Conservation (phyloP, 2,888 invertebrate species). For the Hyposoter dolosus region DNA sequence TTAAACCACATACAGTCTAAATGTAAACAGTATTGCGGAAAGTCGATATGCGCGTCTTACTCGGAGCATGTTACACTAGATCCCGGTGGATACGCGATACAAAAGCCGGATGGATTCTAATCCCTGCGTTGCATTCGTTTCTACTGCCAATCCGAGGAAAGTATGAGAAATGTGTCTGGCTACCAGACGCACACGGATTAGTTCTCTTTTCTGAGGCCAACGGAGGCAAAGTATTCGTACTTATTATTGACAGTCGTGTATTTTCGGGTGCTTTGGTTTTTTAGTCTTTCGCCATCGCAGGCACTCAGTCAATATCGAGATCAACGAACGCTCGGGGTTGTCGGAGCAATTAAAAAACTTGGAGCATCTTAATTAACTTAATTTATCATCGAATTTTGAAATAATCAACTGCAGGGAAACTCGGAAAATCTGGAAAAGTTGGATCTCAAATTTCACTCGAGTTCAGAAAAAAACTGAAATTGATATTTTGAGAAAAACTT, state of each 20-base stretch:
- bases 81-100: conserved; percentile 24
- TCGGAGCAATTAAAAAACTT: background rate
- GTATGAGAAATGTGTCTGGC: conserved; percentile 65
- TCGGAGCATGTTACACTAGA: conserved; percentile 25
- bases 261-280: background rate
- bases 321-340: background rate
- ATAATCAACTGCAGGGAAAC: background rate
- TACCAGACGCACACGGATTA: conserved; percentile 6
- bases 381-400: background rate
- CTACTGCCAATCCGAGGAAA: conserved; percentile 39
- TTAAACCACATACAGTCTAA: background rate
- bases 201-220: conserved; percentile 4
- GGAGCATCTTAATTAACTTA: background rate
- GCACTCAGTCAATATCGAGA: background rate
- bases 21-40: background rate
- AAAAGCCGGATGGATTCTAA: conserved; percentile 41
- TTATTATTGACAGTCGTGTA: background rate
- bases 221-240: background rate
- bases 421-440: background rate
- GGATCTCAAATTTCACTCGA: conserved; percentile 37
- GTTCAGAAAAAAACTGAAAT: conserved; percentile 18
- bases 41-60: conserved; percentile 17
- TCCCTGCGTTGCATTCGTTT: conserved; percentile 54
- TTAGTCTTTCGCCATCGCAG: background rate
- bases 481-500: conserved; percentile 16